phyloP scores from a whole-genome alignment of 2,797 vertebrate genomes.

The Gorsachius magnificus region DNA sequence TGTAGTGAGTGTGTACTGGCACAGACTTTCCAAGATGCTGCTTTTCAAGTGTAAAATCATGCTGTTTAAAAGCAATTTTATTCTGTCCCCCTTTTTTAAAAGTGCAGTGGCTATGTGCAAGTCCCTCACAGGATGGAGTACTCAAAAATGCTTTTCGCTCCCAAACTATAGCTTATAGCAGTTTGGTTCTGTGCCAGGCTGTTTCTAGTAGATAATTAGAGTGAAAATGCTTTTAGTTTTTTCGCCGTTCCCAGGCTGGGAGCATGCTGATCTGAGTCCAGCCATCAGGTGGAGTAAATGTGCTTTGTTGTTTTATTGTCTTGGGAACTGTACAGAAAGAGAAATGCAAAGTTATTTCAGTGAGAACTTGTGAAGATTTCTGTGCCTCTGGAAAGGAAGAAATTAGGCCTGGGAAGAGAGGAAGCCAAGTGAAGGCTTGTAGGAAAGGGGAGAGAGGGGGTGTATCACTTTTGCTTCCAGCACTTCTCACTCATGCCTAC shows the following conservation, averaged over 20 bases:
- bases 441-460: background rate
- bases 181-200: constrained; percentile 15
- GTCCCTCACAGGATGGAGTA: background rate
- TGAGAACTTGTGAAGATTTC: background rate
- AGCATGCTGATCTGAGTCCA: constrained; percentile 4
- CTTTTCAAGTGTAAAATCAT: background rate
- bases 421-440: background rate
- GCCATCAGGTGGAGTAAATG: background rate
- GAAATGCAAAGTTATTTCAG: background rate
- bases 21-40: background rate
- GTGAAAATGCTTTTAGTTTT: constrained; percentile 22
- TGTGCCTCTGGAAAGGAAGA: background rate
- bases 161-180: background rate
- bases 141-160: background rate
- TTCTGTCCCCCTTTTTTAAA: background rate
- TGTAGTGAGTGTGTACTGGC: background rate
- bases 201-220: background rate
- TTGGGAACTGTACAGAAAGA: background rate
- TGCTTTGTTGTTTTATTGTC: background rate
- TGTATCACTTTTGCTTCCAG: background rate
- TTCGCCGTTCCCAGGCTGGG: background rate
- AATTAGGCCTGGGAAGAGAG: background rate
- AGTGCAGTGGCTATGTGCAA: background rate
- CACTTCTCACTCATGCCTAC: background rate
- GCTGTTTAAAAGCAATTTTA: background rate